A percentile compares a stretch with the other conserved stretches of the same genome.
Evolutionary conservation across 2,888 invertebrate genomes (phyloP).

Genomic region (Drosophila paranaensis): DNA sequence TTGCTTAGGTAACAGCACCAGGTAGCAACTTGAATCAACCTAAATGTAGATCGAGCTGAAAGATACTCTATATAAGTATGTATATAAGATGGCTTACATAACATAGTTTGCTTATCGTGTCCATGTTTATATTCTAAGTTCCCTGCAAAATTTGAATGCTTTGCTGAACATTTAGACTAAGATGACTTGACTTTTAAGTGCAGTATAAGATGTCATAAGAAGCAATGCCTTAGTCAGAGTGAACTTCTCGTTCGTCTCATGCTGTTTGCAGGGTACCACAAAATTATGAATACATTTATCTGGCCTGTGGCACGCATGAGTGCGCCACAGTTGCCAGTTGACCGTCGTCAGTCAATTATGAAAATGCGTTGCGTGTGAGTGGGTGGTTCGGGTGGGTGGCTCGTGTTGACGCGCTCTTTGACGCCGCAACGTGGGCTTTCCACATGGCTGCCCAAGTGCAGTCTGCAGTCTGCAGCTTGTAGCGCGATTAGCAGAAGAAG

Average conservation of each 20-base stretch:
- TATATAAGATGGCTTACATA: background rate
- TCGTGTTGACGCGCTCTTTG: conserved; percentile 46
- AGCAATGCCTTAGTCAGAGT: background rate
- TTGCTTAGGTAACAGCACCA: background rate
- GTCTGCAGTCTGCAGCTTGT: conserved; percentile 28
- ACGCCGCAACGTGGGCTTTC: conserved; percentile 38
- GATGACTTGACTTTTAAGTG: background rate
- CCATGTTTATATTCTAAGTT: no score
- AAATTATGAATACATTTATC: conserved; percentile 35
- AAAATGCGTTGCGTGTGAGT: conserved; percentile 19
- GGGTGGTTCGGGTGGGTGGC: conserved; percentile 45
- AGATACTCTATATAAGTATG: background rate
- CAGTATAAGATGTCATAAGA: background rate
- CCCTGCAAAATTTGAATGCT: background rate
- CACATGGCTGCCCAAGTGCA: conserved; percentile 61
- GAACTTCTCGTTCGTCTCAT: background rate
- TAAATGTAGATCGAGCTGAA: background rate
- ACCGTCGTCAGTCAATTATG: conserved; percentile 55
- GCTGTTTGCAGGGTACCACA: conserved; percentile 14
- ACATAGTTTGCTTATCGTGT: no score
- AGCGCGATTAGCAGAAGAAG: background rate
- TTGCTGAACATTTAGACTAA: background rate
- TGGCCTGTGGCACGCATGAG: conserved; percentile 52
- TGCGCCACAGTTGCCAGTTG: conserved; percentile 29
- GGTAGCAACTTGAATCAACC: background rate